Percentiles rank a stretch among this genome's conserved stretches.
Evolutionary conservation across 2,888 invertebrate genomes (phyloP).

Genomic region (Drosophila anomelani): DNA sequence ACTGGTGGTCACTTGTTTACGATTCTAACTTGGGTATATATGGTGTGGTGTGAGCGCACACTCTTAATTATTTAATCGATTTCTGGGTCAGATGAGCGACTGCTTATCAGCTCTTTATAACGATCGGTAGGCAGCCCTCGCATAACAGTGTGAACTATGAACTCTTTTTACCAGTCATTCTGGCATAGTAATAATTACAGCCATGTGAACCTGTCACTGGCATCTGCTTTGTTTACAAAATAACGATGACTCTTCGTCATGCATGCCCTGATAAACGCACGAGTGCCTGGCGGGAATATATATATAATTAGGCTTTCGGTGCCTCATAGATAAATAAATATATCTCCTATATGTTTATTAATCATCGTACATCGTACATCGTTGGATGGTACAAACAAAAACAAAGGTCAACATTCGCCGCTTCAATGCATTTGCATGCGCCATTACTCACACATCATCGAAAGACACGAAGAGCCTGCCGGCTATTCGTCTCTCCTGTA

Average conservation of each 20-base stretch:
- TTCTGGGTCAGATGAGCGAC: conserved; percentile 18
- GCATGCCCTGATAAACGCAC: conserved; percentile 5
- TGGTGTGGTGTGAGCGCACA: background rate
- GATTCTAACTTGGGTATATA: background rate
- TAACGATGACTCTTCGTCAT: conserved; percentile 1
- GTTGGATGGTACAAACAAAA: conserved; percentile 11
- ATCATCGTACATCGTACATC: conserved; percentile 12
- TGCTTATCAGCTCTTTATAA: conserved; percentile 3
- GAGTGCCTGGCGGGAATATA: background rate
- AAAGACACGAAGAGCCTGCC: conserved; percentile 13
- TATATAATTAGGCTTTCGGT: conserved; percentile 6
- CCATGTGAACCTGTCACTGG: conserved; percentile 1
- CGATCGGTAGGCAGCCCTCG: background rate
- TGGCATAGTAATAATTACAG: background rate
- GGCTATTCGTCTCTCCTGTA: conserved; percentile 5
- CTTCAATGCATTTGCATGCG: conserved; percentile 57
- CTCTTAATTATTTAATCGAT: conserved; percentile 26
- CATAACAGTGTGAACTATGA: background rate
- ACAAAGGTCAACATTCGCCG: conserved; percentile 55
- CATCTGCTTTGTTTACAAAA: conserved; percentile 16
- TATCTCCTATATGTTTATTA: conserved; percentile 6
- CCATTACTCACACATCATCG: conserved; percentile 52
- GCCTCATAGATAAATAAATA: conserved; percentile 3
- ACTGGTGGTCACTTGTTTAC: conserved; percentile 10
- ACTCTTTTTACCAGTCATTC: conserved; percentile 2